Evolutionary conservation across 2,797 vertebrate genomes (phyloP).

Genomic region (Labeo calbasu): DNA sequence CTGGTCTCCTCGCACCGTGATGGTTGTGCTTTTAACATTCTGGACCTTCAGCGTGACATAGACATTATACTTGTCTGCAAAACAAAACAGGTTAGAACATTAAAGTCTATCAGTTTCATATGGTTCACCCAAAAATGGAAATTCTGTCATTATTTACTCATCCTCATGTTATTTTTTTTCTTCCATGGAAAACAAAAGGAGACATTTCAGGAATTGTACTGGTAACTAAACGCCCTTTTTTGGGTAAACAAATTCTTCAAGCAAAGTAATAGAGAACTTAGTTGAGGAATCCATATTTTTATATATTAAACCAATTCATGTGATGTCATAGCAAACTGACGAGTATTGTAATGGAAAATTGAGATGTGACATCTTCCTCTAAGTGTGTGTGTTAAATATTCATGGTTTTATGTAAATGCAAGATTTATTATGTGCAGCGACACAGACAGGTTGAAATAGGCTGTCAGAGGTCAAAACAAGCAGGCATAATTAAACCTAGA

Average conservation of each 20-base stretch:
- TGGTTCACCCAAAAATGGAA: background rate
- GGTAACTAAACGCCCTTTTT: background rate
- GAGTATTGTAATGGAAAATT: conserved; percentile 39
- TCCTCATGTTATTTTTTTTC: background rate
- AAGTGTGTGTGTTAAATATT: conserved; percentile 48
- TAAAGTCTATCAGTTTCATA: background rate
- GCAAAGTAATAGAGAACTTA: background rate
- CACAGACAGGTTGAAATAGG: conserved; percentile 39
- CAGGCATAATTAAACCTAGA: conserved; percentile 49
- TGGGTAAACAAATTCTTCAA: background rate
- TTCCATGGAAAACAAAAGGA: background rate
- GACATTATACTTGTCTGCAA: conserved; percentile 92
- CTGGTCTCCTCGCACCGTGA: conserved; percentile 90
- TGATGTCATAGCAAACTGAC: background rate
- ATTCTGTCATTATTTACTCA: background rate
- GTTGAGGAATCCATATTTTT: background rate
- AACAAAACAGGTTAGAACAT: conserved; percentile 37
- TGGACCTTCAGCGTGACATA: conserved; percentile 97
- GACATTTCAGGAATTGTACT: background rate
- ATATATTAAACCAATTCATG: conserved; percentile 11
- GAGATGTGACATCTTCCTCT: conserved; percentile 31
- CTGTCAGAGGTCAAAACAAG: conserved; percentile 51
- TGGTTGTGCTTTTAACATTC: conserved; percentile 96
- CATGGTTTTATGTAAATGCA: conserved; percentile 54
- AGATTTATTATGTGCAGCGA: conserved; percentile 49